A percentile compares a stretch with the other conserved stretches of the same genome.
These are phyloP conservation scores for Calameuta pallipes DNA, from an alignment of 2,888 invertebrate species.

Conservation along the genomic window DNA sequence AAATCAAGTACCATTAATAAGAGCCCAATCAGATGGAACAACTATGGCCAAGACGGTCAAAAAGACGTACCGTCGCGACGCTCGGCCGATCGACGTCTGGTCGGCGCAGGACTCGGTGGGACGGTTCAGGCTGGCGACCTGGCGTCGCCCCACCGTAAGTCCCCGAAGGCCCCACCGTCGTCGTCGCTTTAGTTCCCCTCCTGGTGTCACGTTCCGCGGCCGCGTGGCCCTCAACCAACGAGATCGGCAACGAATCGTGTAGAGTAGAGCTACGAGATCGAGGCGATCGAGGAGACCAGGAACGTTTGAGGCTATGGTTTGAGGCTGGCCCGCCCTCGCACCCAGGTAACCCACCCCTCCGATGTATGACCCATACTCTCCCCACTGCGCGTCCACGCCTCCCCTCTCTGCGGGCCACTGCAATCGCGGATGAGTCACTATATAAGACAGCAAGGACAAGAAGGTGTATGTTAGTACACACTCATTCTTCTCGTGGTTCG, in stretches of 20 bases:
- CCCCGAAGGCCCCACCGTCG: conserved; percentile 3
- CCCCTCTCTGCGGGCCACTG: conserved; percentile 19
- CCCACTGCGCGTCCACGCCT: conserved; percentile 29
- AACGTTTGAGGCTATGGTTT: conserved; percentile 15
- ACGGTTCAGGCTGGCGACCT: neutral
- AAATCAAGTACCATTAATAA: too few relatives aligned
- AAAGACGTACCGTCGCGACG: conserved; percentile 15
- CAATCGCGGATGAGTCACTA: conserved; percentile 64
- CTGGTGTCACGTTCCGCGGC: conserved; percentile 13
- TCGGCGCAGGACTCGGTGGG: neutral
- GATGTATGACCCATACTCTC: conserved; percentile 22
- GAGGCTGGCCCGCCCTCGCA: conserved; percentile 51
- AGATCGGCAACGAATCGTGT: conserved; percentile 29
- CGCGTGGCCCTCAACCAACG: conserved; percentile 48
- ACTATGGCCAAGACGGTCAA: neutral
- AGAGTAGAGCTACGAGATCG: too few relatives aligned
- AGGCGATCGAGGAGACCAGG: too few relatives aligned
- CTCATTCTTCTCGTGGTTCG: conserved; percentile 62
- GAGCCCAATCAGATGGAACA: too few relatives aligned
- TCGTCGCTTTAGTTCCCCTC: too few relatives aligned
- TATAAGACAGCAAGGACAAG: conserved; percentile 67
- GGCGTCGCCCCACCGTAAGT: conserved; percentile 9
- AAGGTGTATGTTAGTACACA: conserved; percentile 65
- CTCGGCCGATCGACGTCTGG: conserved; percentile 24
- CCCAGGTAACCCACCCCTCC: conserved; percentile 43